Percentiles rank a stretch among this genome's conserved stretches.
These are phyloP conservation scores for Cyphomyrus discorhynchus DNA, from an alignment of 2,113 vertebrate species.

Conservation along the genomic window DNA sequence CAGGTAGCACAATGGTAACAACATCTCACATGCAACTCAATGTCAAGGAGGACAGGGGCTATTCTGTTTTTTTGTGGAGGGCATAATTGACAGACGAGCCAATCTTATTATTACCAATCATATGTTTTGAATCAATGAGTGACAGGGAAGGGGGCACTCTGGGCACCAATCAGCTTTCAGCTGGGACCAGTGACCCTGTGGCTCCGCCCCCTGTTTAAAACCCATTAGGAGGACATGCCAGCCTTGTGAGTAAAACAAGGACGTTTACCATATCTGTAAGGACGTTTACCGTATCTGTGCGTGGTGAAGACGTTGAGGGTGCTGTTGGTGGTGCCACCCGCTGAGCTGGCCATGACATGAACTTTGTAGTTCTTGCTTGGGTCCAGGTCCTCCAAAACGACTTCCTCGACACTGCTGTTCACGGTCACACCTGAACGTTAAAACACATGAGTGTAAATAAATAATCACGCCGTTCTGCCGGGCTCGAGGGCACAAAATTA, in stretches of 20 bases:
- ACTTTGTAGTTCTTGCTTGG: slow-evolving; percentile 60
- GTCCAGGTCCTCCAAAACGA: slow-evolving; percentile 54
- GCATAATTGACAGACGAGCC: too few relatives aligned
- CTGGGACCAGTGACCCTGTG: not conserved
- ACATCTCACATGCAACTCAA: not conserved
- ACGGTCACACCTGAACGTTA: slow-evolving; percentile 59
- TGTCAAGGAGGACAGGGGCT: not conserved
- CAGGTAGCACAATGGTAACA: not conserved
- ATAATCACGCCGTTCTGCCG: not conserved
- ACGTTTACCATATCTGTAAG: slow-evolving; percentile 57
- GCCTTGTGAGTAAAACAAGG: not conserved
- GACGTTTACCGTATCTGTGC: slow-evolving; percentile 60
- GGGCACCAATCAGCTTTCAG: not conserved
- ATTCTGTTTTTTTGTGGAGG: not conserved
- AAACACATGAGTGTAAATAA: slow-evolving; percentile 25
- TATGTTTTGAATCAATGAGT: not conserved
- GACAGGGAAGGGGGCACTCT: not conserved
- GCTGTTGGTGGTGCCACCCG: slow-evolving; percentile 52
- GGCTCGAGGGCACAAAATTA: not conserved
- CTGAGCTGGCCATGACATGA: slow-evolving; percentile 57
- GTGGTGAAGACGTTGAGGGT: slow-evolving; percentile 57
- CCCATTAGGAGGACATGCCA: not conserved
- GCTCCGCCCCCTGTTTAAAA: not conserved
- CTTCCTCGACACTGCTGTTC: slow-evolving; percentile 31
- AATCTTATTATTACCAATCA: not conserved